Evolutionary conservation across 2,113 vertebrate genomes (phyloP), one percentile per base, ranked within the genome.

Genomic region (Semnornis frantzii): DNA sequence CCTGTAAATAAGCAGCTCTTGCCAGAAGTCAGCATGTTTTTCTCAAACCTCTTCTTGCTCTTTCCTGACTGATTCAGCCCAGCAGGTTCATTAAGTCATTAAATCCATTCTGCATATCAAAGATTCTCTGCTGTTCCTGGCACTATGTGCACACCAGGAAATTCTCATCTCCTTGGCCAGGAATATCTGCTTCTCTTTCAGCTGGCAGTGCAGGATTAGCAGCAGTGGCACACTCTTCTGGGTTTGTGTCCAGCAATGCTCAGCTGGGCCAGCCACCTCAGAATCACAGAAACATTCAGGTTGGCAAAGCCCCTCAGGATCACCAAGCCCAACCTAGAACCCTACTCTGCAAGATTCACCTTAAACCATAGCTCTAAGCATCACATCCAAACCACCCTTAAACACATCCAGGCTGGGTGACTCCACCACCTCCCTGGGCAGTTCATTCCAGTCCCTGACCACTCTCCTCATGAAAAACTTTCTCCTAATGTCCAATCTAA

Each of bases 51-150:
- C n/a, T 60, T 8, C 28, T 83, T 54, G 55, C 63, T 82, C n/a
- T 1, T 4, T 89, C 89, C 73, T 80, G 59, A 77, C 54, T 65
- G 63, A 75, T 87, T 80, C 72, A 71, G 64, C 74, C 34, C 28
- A 91, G 65, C 68, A 91, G 60, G 65, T 77, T 94, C 87, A 94
- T 83, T 62, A 92, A 90, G 48, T 58, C 89, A 85, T 92, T 72
- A 94, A 92, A 68, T 15, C 17, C 65, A 11, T 85, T 89, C 82
- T 65, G 37, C 37, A 37, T 77, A 59, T 80, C 59, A 78, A 85
- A 81, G 57, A 63, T 66, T 34, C 58, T 69, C 81, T 68, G 48
- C 89, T 87, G 48, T 55, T 93, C 75, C 91, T 91, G 93, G 79
- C 62, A 73, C 78, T 42, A 15, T 2, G 5, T 23, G 55, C 33